Conservation (phyloP, 2,797 vertebrate species). For the Manis javanica region DNA sequence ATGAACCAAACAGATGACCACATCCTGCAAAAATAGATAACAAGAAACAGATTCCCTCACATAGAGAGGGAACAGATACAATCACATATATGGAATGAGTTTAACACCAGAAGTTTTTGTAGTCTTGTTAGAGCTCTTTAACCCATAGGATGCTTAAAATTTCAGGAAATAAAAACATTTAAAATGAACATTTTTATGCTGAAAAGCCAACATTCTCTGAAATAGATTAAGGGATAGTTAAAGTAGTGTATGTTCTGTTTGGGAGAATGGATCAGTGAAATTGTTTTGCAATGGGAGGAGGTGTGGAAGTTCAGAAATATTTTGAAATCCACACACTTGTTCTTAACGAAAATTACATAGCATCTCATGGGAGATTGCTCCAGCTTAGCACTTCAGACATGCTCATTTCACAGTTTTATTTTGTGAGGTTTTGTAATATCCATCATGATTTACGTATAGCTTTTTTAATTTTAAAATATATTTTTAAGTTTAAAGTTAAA, state of each 20-base stretch:
- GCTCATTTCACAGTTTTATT: background rate
- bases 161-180: background rate
- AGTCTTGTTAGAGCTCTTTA: background rate
- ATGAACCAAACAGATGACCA: background rate
- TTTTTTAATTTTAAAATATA: background rate
- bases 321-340: background rate
- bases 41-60: background rate
- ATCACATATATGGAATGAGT: background rate
- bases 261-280: background rate
- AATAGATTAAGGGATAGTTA: background rate
- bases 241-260: background rate
- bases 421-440: background rate
- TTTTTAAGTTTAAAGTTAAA: background rate
- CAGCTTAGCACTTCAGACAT: background rate
- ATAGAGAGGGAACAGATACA: background rate
- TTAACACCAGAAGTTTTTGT: background rate
- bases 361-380: background rate
- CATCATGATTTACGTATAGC: background rate
- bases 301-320: background rate
- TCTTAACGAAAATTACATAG: background rate
- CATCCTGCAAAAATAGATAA: background rate
- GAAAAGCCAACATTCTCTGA: background rate
- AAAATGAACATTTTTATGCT: background rate
- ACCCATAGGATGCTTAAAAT: background rate
- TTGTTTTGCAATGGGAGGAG: background rate